Base-by-base conservation (phyloP, 2,113 vertebrate genomes). In the Chaenogobius annularis region DNA sequence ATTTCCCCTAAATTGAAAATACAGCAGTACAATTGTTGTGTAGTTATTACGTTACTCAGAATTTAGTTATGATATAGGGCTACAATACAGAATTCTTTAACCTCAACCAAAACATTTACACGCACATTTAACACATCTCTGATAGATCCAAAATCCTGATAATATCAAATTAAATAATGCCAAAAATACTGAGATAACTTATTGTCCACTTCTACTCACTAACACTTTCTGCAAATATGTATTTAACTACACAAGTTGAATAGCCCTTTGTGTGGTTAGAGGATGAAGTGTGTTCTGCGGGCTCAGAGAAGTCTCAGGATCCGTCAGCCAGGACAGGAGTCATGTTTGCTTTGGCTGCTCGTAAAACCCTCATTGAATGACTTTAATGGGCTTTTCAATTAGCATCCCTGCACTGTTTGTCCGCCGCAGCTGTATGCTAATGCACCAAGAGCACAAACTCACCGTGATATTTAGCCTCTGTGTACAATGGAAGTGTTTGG, bases 361-460 rank as follows among this genome's bases (percentile, higher is more conserved):
- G 67, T 85, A 86, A 89, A 91, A 84, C 87, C 87, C 76, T 85
- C 80, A 80, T 79, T 89, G 79, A 88, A 79, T 77, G 76, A 82
- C 67, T 85, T 75, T 89, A 88, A 90, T 88, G 80, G 83, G 47
- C 83, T 73, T 89, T 85, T 83, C 83, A 86, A 89, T 90, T 89
- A 90, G 84, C 88, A 87, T 89, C 87, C 81, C 89, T 85, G 80
- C 80, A 69, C 83, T 84, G 11, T 80, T 86, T 72, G 73, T 81
- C 75, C 48, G 70, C 69, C 44, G 77, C 90, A 92, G 88, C 89
- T 92, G 87, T 87, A 85, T 90, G 91, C 82, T 79, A 91, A 91
- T 87, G 83, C 40, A 17, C 19, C 35, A 70, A 11, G 56, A 78
- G 74, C 31, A 66, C 48, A 70, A 68, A 80, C 72, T 40, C 62